These are phyloP conservation scores for Shargacucullia verbasci DNA, from an alignment of 2,888 invertebrate genomes.

Conservation along the genomic window DNA sequence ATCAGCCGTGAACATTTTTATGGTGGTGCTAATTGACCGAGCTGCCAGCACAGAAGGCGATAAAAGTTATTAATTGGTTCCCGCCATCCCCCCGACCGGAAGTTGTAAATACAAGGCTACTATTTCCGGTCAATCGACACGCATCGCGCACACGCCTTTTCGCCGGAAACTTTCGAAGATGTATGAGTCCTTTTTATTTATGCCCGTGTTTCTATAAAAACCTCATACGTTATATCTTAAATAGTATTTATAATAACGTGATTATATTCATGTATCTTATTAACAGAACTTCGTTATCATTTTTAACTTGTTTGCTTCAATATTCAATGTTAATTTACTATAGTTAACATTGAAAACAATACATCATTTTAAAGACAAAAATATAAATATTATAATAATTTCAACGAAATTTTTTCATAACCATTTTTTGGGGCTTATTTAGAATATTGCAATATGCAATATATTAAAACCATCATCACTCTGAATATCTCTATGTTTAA, in stretches of 20 bases:
- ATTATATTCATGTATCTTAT: background rate
- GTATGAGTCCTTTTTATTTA: conserved; percentile 29
- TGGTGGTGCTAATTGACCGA: conserved; percentile 82
- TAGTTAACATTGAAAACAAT: no score
- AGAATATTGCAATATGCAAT: no score
- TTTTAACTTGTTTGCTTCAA: no score
- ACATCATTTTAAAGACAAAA: no score
- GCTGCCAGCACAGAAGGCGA: conserved; percentile 79
- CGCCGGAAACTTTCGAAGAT: conserved; percentile 59
- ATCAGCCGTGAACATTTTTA: conserved; percentile 86
- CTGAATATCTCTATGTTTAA: no score
- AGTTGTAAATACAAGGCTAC: conserved; percentile 86
- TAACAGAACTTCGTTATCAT: no score
- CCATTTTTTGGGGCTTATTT: no score
- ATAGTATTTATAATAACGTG: background rate
- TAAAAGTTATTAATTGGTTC: conserved; percentile 88
- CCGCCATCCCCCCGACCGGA: conserved; percentile 77
- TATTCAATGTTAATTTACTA: no score
- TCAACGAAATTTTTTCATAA: no score
- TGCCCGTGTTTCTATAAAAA: no score
- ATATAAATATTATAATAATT: no score
- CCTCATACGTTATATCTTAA: background rate
- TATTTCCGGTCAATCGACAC: conserved; percentile 85
- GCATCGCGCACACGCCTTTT: conserved; percentile 73
- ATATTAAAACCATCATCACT: no score